A percentile compares a stretch with the other conserved stretches of the same genome.
phyloP scores from a whole-genome alignment of 1,140 invertebrate genomes.

The Microplitis mediator region DNA sequence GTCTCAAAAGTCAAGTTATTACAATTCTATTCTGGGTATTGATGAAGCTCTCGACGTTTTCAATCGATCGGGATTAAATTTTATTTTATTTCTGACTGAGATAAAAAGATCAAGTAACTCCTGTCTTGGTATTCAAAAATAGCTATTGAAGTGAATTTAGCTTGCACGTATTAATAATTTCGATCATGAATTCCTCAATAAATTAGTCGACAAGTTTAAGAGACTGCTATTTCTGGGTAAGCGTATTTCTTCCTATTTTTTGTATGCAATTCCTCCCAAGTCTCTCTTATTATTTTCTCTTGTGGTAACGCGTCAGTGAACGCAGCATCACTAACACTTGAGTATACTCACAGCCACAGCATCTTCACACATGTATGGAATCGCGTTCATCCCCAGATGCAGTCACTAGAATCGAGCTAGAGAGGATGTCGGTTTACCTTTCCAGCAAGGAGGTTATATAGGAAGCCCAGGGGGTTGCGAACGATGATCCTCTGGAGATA shows the following conservation, averaged over 20 bases:
- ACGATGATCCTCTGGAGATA: conserved; percentile 39
- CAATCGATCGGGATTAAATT: too few species aligned
- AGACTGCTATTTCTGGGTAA: not conserved
- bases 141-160: too few species aligned
- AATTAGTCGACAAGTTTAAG: conserved; percentile 39
- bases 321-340: not conserved
- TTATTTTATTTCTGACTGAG: too few species aligned
- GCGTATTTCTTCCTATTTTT: conserved; percentile 19
- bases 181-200: conserved; percentile 40
- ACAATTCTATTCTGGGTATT: too few species aligned
- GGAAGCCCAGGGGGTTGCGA: conserved; percentile 28
- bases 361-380: not conserved
- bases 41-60: too few species aligned
- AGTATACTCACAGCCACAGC: too few species aligned
- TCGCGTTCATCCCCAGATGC: conserved; percentile 8
- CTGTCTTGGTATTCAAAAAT: not conserved
- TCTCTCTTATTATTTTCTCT: not conserved
- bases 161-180: too few species aligned
- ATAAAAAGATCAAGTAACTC: too few species aligned
- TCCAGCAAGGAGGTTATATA: not conserved
- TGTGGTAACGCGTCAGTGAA: conserved; percentile 18
- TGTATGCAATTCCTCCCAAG: conserved; percentile 13
- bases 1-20: too few species aligned
- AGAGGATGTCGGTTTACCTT: conserved; percentile 20
- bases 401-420: conserved; percentile 1